Evolutionary conservation across 2,888 invertebrate species (phyloP), one percentile per base, ranked within the genome.

Genomic region (Mycalesis mineus): DNA sequence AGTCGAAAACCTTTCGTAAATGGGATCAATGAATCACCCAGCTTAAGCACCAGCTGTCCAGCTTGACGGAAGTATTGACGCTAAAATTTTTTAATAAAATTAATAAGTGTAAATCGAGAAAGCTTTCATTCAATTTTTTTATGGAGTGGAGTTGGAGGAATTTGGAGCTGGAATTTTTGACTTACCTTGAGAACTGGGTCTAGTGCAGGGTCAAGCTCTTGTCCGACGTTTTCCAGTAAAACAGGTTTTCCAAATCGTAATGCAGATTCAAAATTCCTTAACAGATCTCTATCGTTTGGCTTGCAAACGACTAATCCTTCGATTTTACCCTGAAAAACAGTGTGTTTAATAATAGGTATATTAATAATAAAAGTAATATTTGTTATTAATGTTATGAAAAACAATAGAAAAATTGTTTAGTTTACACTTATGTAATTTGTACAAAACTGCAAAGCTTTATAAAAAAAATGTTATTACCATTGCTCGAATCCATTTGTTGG

Each of bases 401-500:
- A n/a, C n/a, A 22, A 22, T 22, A 22, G 2, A 22, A 22, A 22
- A 22, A 22, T 22, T 17, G 29, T n/a, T n/a, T n/a, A n/a, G n/a
- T n/a, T n/a, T n/a, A n/a, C n/a, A n/a, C n/a, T n/a, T n/a, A n/a
- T n/a, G n/a, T n/a, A n/a, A n/a, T n/a, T n/a, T n/a, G n/a, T n/a
- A n/a, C n/a, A n/a, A n/a, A n/a, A n/a, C n/a, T n/a, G n/a, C n/a
- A n/a, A n/a, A n/a, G n/a, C n/a, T n/a, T n/a, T n/a, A n/a, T n/a
- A n/a, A n/a, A n/a, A n/a, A n/a, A n/a, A n/a, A n/a, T n/a, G n/a
- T n/a, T n/a, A 14, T 15, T 76, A 96, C 97, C 95, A 96, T 95
- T 69, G 95, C 95, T 67, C 95, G 93, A 36, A 97, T 93, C 97
- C 97, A 97, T 76, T 95, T 96, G 74, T 96, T 96, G 31, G 97